phyloP scores from a whole-genome alignment of 1,140 invertebrate genomes.

The Hylaeus volcanicus region DNA sequence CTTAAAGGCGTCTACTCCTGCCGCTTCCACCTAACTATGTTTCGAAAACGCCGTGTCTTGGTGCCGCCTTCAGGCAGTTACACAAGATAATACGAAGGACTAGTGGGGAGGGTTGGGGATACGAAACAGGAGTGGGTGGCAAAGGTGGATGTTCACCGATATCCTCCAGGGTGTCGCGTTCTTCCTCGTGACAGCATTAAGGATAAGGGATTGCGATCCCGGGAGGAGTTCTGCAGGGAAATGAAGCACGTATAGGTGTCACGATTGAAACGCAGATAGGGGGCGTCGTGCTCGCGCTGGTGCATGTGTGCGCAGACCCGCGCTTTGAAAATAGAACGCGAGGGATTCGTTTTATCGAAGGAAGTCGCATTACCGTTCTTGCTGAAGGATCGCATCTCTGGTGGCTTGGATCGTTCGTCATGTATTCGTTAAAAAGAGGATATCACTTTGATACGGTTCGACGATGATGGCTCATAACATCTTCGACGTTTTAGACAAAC shows the following conservation, averaged over 20 bases:
- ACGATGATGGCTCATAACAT: not conserved
- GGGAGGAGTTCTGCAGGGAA: conserved; percentile 24
- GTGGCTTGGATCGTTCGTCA: conserved; percentile 6
- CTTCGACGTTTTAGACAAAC: too few relatives aligned
- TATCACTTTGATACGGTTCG: not conserved
- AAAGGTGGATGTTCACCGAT: conserved; percentile 10
- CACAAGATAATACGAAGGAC: not conserved
- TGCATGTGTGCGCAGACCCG: not conserved
- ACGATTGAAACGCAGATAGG: conserved; percentile 35
- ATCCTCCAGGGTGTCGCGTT: conserved; percentile 30
- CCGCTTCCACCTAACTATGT: not conserved
- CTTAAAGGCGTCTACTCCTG: not conserved
- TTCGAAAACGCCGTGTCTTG: not conserved
- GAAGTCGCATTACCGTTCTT: conserved; percentile 29
- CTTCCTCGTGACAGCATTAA: conserved; percentile 27
- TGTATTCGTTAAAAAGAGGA: conserved; percentile 16
- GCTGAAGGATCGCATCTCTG: conserved; percentile 22
- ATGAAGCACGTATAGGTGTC: conserved; percentile 38
- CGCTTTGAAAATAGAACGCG: conserved; percentile 30
- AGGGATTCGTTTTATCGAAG: conserved; percentile 35
- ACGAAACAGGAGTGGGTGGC: not conserved
- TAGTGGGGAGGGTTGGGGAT: too few relatives aligned
- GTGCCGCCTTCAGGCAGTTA: not conserved
- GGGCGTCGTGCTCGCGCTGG: not conserved
- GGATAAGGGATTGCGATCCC: conserved; percentile 29